Percentiles rank a stretch among this genome's conserved stretches.
These are phyloP conservation scores for Agapostemon virescens DNA, from an alignment of 2,888 invertebrate genomes.

Conservation along the genomic window DNA sequence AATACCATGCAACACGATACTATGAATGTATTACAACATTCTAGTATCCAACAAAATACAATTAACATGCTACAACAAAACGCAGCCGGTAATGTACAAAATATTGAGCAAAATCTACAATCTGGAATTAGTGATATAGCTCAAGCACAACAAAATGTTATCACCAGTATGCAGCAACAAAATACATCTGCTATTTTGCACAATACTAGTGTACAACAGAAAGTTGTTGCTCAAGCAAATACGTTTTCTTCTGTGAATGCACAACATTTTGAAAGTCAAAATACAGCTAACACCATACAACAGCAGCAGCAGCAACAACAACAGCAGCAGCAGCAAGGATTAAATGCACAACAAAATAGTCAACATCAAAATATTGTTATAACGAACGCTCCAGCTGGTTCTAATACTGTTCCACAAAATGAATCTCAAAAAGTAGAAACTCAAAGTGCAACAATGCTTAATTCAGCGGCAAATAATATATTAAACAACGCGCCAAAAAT, in stretches of 20 bases:
- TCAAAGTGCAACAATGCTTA: slow-evolving; percentile 71
- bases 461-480: slow-evolving; percentile 76
- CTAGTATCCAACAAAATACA: slow-evolving; percentile 72
- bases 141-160: slow-evolving; percentile 67
- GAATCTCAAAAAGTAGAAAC: slow-evolving; percentile 69
- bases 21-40: slow-evolving; percentile 68
- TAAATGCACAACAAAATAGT: slow-evolving; percentile 71
- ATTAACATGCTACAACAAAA: slow-evolving; percentile 75
- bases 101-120: slow-evolving; percentile 71
- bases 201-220: slow-evolving; percentile 67
- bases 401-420: slow-evolving; percentile 61
- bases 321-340: slow-evolving; percentile 50
- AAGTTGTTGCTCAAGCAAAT: slow-evolving; percentile 60
- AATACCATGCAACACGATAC: slow-evolving; percentile 73
- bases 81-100: slow-evolving; percentile 65
- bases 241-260: slow-evolving; percentile 64
- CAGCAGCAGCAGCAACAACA: slow-evolving; percentile 54
- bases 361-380: slow-evolving; percentile 76
- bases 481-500: slow-evolving; percentile 78
- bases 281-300: slow-evolving; percentile 51
- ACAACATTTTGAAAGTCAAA: slow-evolving; percentile 65
- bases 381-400: slow-evolving; percentile 68
- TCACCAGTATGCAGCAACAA: slow-evolving; percentile 65
- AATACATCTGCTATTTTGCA: slow-evolving; percentile 62
- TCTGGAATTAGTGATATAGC: slow-evolving; percentile 68